Evolutionary conservation across 2,113 vertebrate genomes (phyloP).

Genomic region (Notarius quadriscutis): DNA sequence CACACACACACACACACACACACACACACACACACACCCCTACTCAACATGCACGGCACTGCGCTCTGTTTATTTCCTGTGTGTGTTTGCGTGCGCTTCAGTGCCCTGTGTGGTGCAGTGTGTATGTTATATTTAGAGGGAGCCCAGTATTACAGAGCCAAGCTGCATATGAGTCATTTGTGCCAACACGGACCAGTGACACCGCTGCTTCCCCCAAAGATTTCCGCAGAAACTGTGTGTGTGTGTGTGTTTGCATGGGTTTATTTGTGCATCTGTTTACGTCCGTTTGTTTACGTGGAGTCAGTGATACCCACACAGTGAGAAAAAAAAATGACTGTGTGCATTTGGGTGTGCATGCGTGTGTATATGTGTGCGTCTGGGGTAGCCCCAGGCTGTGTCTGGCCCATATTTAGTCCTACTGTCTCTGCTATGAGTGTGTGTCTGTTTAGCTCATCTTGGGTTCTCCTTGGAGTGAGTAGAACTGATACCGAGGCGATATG

Average conservation of each 20-base stretch:
- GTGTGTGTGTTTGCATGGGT: conserved; percentile 1
- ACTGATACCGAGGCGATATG: neutral
- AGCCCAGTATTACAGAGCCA: conserved; percentile 55
- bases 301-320: neutral
- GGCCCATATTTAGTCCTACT: conserved; percentile 43
- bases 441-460: conserved; percentile 31
- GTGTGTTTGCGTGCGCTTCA: conserved; percentile 36
- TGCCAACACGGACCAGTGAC: conserved; percentile 51
- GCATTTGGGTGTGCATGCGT: neutral
- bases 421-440: conserved; percentile 8
- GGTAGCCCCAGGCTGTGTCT: conserved; percentile 38
- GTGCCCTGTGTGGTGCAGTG: conserved; percentile 39
- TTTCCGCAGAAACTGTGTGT: conserved; percentile 40
- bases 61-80: conserved; percentile 50
- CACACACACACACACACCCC: too few species aligned
- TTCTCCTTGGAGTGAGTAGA: neutral
- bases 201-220: conserved; percentile 48
- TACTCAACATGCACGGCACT: neutral
- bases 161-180: conserved; percentile 56
- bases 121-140: conserved; percentile 58
- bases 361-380: neutral
- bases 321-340: conserved; percentile 2
- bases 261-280: conserved; percentile 4
- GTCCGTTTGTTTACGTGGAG: neutral
- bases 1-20: too few species aligned